Evolutionary conservation across 2,113 vertebrate species (phyloP).

Genomic region (Psephotus haematonotus): DNA sequence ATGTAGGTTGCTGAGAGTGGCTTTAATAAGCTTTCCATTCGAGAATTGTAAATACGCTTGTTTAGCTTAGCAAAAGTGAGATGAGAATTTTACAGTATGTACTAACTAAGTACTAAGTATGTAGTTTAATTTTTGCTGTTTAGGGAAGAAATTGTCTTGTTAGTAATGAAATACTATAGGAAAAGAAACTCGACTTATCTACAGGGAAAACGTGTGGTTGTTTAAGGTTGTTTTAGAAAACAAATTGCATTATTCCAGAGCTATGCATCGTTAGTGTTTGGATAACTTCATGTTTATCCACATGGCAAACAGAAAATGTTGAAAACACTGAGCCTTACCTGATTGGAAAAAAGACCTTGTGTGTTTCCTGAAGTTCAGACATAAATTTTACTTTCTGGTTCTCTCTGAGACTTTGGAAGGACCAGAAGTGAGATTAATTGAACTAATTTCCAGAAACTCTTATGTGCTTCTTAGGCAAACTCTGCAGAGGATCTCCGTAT

Average conservation of each 20-base stretch:
- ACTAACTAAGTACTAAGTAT: no score
- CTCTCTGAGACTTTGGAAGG: not conserved
- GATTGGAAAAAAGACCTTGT: not conserved
- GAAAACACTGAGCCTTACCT: not conserved
- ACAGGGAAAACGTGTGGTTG: not conserved
- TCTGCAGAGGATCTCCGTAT: not conserved
- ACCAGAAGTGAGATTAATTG: not conserved
- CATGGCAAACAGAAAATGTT: not conserved
- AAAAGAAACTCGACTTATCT: not conserved
- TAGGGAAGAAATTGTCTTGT: not conserved
- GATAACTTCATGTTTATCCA: not conserved
- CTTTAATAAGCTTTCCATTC: not conserved
- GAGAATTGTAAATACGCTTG: not conserved
- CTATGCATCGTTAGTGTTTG: not conserved
- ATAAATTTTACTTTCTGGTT: not conserved
- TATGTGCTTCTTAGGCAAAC: not conserved
- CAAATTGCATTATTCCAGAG: not conserved
- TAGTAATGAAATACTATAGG: not conserved
- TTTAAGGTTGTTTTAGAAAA: not conserved
- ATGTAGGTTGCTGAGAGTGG: not conserved
- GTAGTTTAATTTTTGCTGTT: constrained; percentile 11
- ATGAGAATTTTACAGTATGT: not conserved
- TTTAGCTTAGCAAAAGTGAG: not conserved
- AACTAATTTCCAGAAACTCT: not conserved
- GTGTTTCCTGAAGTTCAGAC: not conserved